Conservation (phyloP, 1,140 invertebrate species). For the Paraescarpia echinospica region DNA sequence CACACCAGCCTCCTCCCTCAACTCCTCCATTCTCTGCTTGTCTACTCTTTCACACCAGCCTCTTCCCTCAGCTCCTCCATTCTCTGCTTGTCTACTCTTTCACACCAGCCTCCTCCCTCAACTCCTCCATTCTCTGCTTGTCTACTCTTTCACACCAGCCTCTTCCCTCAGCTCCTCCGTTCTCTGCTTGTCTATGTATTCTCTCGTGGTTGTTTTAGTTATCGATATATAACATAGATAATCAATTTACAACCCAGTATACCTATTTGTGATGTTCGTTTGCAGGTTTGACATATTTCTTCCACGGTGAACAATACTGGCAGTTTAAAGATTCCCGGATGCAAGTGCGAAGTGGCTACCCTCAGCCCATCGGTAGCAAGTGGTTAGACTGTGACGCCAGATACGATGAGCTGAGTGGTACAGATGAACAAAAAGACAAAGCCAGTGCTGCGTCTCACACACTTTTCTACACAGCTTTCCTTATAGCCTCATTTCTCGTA, state of each 20-base stretch:
- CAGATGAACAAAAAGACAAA: background rate
- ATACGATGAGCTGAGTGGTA: background rate
- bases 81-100: too few relatives aligned
- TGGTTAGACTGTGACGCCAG: constrained; percentile 10
- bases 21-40: too few relatives aligned
- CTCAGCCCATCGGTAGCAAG: background rate
- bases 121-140: too few relatives aligned
- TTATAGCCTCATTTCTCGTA: background rate
- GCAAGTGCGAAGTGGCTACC: constrained; percentile 2
- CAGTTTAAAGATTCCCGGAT: constrained; percentile 18
- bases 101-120: too few relatives aligned
- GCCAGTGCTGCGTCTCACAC: background rate
- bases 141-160: too few relatives aligned
- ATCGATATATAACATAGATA: too few relatives aligned
- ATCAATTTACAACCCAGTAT: background rate
- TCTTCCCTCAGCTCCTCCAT: too few relatives aligned
- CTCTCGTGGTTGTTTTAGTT: too few relatives aligned
- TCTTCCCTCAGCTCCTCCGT: too few relatives aligned
- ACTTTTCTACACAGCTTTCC: background rate
- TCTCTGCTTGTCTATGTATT: too few relatives aligned
- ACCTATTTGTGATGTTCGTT: background rate
- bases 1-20: too few relatives aligned
- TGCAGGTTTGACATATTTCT: constrained; percentile 16
- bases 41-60: too few relatives aligned
- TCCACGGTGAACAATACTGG: constrained; percentile 13